Base-by-base conservation (phyloP, 2,113 vertebrate species). In the Oxyruncus cristatus region DNA sequence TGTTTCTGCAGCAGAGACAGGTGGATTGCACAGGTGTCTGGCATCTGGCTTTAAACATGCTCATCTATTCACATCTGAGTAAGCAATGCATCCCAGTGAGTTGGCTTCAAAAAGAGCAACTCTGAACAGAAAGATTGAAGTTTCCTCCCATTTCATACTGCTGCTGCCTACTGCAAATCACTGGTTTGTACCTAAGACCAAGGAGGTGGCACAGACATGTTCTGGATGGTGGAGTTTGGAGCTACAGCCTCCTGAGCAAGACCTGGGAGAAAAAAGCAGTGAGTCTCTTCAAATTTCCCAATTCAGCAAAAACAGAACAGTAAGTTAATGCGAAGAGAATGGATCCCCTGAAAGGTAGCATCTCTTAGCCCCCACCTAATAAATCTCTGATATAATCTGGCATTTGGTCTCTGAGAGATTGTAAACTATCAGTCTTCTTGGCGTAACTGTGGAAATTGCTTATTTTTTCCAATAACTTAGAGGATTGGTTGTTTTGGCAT, bases 21-120 rank as follows among this genome's bases (percentile, higher is more conserved):
- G 91, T 92, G 86, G 76, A 86, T 65, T 63, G 47, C 52, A 37
- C 50, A 88, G 88, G 68, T 93, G 82, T 65, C 85, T 85, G 88
- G 58, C 74, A 90, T 92, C 90, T 94, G 90, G 88, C 71, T 93
- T 74, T 83, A 77, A 92, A 93, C 68, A n/a, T 74, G 82, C 23
- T 93, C 21, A 22, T 89, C 71, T 90, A n/a, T 79, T 94, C 53
- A 73, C 39, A 61, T 80, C 33, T 37, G n/a, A 97, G 41, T 44
- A 62, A 91, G 66, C 52, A 81, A 70, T 70, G 70, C 62, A 85
- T 82, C 70, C 70, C 41, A 39, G 16, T n/a, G 49, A 85, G 75
- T 6, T 87, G 68, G 49, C 68, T 78, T 44, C 3, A 18, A 75
- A 88, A 89, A 62, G 27, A 96, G 41, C 20, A 76, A 73, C 32